These are phyloP conservation scores for Regulus satrapa DNA, from an alignment of 2,113 vertebrate species.

Conservation along the genomic window DNA sequence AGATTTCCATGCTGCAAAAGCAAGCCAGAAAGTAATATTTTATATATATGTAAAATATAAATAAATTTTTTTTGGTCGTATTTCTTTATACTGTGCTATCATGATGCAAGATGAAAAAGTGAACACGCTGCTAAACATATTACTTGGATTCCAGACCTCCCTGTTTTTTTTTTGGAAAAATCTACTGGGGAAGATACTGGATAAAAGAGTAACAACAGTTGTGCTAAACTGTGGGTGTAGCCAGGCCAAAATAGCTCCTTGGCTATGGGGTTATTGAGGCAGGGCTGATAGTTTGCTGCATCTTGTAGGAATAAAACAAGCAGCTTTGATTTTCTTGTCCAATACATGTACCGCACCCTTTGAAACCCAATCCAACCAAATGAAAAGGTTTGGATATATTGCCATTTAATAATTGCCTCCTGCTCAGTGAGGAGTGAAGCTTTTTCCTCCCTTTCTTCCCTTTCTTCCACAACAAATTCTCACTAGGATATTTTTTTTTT, in stretches of 20 bases:
- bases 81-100: not conserved
- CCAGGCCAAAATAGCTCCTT: not conserved
- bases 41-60: not conserved
- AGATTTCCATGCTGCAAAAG: not conserved
- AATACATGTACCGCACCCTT: not conserved
- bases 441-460: constrained; percentile 9
- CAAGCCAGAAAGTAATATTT: not conserved
- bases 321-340: not conserved
- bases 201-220: not conserved
- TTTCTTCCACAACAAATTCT: constrained; percentile 40
- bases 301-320: not conserved
- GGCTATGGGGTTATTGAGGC: not conserved
- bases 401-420: constrained; percentile 32
- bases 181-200: not conserved
- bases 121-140: not conserved
- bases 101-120: not conserved
- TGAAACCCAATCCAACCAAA: constrained; percentile 4
- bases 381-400: not conserved
- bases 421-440: not conserved
- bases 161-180: not conserved
- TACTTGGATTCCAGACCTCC: not conserved
- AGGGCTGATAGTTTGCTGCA: not conserved
- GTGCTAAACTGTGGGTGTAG: not conserved
- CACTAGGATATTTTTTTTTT: not conserved
- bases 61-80: not conserved